These are phyloP conservation scores for Alloplasta piceator DNA, from an alignment of 2,888 invertebrate species.

Conservation along the genomic window DNA sequence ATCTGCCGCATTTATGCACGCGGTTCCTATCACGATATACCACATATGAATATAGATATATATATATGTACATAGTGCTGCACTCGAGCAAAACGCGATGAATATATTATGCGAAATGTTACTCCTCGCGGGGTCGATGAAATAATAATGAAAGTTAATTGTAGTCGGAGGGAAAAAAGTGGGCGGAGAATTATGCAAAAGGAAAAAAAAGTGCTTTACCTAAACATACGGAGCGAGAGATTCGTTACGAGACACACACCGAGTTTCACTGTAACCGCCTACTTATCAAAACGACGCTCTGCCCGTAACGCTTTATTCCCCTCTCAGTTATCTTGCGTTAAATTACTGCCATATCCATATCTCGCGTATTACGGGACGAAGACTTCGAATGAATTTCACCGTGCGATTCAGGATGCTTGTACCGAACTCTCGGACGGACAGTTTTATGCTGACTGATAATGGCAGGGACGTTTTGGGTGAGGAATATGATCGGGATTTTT, in stretches of 20 bases:
- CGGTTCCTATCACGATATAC: neutral
- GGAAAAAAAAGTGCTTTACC: conserved; percentile 33
- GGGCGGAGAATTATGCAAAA: conserved; percentile 45
- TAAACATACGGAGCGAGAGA: conserved; percentile 39
- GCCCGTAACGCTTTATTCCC: conserved; percentile 21
- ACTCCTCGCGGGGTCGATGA: neutral
- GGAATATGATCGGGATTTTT: too few species aligned
- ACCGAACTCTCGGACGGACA: too few species aligned
- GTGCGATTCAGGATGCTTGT: too few species aligned
- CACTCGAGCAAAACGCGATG: neutral
- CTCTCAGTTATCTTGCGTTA: conserved; percentile 21
- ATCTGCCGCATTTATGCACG: neutral
- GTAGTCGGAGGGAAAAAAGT: conserved; percentile 34
- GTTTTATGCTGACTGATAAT: too few species aligned
- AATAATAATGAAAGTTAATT: neutral
- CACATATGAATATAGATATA: too few species aligned
- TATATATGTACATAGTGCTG: too few species aligned
- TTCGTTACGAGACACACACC: conserved; percentile 40
- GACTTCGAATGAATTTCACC: too few species aligned
- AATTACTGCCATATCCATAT: too few species aligned
- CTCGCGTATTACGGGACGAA: too few species aligned
- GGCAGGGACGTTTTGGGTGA: too few species aligned
- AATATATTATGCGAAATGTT: neutral
- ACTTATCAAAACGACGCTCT: conserved; percentile 34
- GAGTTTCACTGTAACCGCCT: conserved; percentile 49